Evolutionary conservation across 2,113 vertebrate species (phyloP), one percentile per base, ranked within the genome.

Genomic region (Hylia prasina): DNA sequence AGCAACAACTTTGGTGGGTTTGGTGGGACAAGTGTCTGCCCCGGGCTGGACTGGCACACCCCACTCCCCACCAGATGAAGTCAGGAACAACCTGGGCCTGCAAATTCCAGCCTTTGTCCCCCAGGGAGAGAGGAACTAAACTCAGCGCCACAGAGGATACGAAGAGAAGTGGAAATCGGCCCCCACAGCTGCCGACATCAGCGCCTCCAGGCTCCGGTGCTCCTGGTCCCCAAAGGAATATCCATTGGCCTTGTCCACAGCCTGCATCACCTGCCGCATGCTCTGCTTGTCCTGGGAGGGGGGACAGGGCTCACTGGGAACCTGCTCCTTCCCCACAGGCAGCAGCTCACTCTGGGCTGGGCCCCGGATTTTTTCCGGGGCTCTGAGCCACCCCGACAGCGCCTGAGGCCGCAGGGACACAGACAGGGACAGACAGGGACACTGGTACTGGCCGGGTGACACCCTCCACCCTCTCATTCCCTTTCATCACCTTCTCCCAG

Each of bases 201-300:
- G 98, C 76, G 98, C 99, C 91, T 99, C 98, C 82, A 99, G 96
- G 97, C 98, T 99, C 80, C 98, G 98, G 65, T 99, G 98, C 95
- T 99, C 99, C 84, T 97, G 90, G 84, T 99, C 98, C 40, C 99
- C 99, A 7, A 99, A 99, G 97, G 98, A 99, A 90, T 98, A 99
- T 54, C 99, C 99, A 1, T 99, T 99, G 97, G 99, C 99, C 96
- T 99, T 99, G 98, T 99, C 99, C 94, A 99, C 99, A 1, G 98
- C 98, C 94, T 98, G 98, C 79, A 99, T 94, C 95, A 99, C 99
- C 82, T 96, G 98, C 92, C 96, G 97, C 98, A 99, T 97, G 95
- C 99, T 99, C 78, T 99, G 98, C 94, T 99, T 99, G 90, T 99
- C 99, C 99, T 99, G 97, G 8, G 31, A 21, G 57, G 45, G 39